These are phyloP conservation scores for Dromococcyx pavoninus DNA, from an alignment of 2,797 vertebrate genomes.

Conservation along the genomic window DNA sequence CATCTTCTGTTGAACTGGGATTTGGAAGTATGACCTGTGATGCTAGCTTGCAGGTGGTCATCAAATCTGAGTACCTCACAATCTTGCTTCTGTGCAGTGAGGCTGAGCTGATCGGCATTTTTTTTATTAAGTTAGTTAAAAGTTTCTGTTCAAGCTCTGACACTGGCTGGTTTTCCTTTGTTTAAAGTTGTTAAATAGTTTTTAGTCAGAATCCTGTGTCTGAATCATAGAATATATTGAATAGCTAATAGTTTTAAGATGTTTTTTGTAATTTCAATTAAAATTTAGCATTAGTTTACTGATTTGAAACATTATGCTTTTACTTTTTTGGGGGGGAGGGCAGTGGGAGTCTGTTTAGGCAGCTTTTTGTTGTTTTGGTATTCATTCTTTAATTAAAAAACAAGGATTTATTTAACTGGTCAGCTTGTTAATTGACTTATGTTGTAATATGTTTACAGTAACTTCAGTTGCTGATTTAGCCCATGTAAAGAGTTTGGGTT, in stretches of 20 bases:
- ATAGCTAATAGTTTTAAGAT: background rate
- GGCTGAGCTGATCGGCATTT: background rate
- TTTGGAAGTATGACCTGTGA: background rate
- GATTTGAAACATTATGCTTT: background rate
- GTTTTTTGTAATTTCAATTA: background rate
- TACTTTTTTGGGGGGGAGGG: background rate
- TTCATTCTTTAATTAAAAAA: background rate
- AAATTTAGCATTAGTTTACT: background rate
- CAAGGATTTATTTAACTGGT: background rate
- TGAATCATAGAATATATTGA: background rate
- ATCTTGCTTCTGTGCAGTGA: background rate
- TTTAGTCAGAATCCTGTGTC: background rate
- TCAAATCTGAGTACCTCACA: background rate
- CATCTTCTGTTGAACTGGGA: background rate
- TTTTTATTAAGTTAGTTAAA: background rate
- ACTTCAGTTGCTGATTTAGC: background rate
- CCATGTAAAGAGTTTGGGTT: background rate
- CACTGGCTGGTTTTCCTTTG: background rate
- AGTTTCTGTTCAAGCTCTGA: background rate
- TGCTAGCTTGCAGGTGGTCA: background rate
- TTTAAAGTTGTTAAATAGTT: background rate
- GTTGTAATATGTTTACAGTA: background rate
- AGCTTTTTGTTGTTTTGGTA: background rate
- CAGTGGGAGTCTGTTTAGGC: rapidly evolving
- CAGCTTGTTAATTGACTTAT: background rate